Conservation (phyloP, 2,888 invertebrate genomes). For the Tetragnatha montana region DNA sequence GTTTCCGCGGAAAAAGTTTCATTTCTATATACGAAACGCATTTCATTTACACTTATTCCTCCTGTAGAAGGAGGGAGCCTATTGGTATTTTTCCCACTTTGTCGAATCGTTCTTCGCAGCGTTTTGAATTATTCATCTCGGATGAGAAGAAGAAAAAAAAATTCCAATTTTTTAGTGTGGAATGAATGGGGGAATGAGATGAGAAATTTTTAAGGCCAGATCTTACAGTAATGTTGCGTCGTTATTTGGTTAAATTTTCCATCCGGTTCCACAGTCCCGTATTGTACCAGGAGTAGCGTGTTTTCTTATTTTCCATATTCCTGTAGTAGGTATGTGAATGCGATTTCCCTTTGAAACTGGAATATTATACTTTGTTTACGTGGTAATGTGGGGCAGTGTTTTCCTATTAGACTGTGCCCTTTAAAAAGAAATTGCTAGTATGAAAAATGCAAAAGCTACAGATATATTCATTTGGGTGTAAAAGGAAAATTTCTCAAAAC, state of each 20-base stretch:
- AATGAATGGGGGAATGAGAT: not conserved
- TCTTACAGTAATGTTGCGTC: not conserved
- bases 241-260: slow-evolving; percentile 1
- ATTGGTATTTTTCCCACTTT: slow-evolving; percentile 9
- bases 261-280: not conserved
- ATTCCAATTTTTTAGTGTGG: not conserved
- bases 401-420: too few relatives aligned
- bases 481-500: too few relatives aligned
- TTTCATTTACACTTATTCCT: slow-evolving; percentile 13
- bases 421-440: too few relatives aligned
- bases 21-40: not conserved
- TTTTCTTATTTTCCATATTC: not conserved
- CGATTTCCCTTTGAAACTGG: too few relatives aligned
- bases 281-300: not conserved
- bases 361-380: too few relatives aligned
- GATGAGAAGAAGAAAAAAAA: not conserved
- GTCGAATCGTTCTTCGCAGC: slow-evolving; percentile 2
- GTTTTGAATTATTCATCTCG: slow-evolving; percentile 18
- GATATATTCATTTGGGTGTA: too few relatives aligned
- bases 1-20: not conserved
- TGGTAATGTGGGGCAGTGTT: too few relatives aligned
- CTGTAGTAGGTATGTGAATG: not conserved
- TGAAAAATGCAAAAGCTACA: too few relatives aligned
- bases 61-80: not conserved
- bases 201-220: not conserved